Conservation (phyloP, 2,113 vertebrate genomes). For the Piaya cayana region DNA sequence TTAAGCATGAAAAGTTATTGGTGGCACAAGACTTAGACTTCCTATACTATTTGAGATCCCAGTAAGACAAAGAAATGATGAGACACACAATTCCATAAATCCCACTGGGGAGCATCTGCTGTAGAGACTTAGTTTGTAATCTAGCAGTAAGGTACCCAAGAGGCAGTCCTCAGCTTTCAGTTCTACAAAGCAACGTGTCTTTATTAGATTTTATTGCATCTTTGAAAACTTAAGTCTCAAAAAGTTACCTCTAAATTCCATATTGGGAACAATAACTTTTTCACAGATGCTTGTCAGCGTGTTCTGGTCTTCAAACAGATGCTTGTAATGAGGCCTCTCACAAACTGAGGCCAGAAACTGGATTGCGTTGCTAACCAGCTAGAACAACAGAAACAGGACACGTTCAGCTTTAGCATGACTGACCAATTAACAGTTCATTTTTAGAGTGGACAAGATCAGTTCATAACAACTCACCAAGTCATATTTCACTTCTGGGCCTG, state of each 20-base stretch:
- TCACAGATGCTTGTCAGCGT: conserved; percentile 97
- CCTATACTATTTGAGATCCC: neutral
- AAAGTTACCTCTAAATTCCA: conserved; percentile 96
- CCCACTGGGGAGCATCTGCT: neutral
- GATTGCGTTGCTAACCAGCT: conserved; percentile 98
- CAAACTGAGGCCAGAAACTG: conserved; percentile 98
- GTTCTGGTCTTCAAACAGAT: conserved; percentile 97
- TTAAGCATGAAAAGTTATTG: neutral
- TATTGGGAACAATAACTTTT: conserved; percentile 98
- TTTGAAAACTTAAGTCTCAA: neutral
- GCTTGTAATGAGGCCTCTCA: conserved; percentile 96
- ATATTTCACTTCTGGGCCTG: conserved; percentile 97
- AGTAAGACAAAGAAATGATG: neutral
- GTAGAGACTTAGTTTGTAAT: neutral
- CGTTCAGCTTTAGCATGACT: neutral
- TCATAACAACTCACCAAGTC: conserved; percentile 86
- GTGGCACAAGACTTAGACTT: neutral
- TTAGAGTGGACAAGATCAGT: neutral
- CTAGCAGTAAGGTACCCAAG: neutral
- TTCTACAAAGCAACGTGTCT: neutral
- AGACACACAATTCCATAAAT: neutral
- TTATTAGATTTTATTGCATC: neutral
- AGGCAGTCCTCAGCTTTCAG: neutral
- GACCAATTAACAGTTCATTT: neutral
- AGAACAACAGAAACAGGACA: conserved; percentile 36